Evolutionary conservation across 2,797 vertebrate species (phyloP), one percentile per base, ranked within the genome.

Genomic region (Bucorvus abyssinicus): DNA sequence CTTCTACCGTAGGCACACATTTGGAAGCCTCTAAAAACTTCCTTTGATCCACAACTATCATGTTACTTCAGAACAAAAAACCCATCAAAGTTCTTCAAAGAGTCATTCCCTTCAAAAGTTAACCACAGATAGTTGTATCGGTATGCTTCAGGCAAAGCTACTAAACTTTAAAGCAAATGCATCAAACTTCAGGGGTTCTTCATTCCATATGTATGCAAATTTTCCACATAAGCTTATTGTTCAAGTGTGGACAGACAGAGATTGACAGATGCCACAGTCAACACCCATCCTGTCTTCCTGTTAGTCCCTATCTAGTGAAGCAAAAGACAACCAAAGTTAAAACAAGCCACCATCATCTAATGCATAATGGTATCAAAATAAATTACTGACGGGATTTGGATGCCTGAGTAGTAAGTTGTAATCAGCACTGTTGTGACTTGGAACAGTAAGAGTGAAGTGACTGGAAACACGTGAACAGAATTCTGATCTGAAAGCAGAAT

Each of bases 61-160:
- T 40, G 38, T 52, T 71, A 64, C 44, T 88, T 91, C 77, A 78
- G 83, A 91, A 86, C 74, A 88, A 95, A 88, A 59, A 5, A 12
- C 32, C 18, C 19, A 49, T 22, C n/a, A 12, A 69, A 89, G 34
- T 69, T 55, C 55, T 70, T 79, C 3, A 0, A 93, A 76, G 60
- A 90, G 64, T 56, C 34, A 59, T 30, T 69, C 60, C 71, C 26
- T 85, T 76, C 22, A 84, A 22, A 68, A 91, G 59, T 49, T 73
- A 63, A 71, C 36, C 27, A 44, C 16, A 64, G n/a, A 32, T 13
- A 73, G 71, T 47, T 87, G 29, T 36, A 79, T 16, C 34, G 6
- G 44, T 7, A n/a, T 17, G 69, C 69, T 84, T 90, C 36, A 89
- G 81, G 81, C 91, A 89, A 94, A 94, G 74, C n/a, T 69, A 61